Percentiles rank a stretch among this genome's conserved stretches.
Conservation (phyloP, 2,888 invertebrate genomes). For the Scaptodrosophila latifasciaeformis region DNA sequence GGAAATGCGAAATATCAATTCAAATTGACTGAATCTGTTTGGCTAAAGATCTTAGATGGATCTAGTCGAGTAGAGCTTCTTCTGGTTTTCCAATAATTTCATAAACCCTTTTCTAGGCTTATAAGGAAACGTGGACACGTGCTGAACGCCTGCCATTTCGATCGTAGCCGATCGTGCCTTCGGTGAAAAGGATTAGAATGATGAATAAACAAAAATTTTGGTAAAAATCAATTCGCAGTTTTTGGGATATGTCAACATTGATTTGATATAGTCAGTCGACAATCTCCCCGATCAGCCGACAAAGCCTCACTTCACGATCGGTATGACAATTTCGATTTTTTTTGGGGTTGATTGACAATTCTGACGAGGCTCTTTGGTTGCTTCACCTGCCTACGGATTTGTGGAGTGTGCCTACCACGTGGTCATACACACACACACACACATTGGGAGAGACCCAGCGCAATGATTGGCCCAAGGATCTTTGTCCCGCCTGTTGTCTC, state of each 20-base stretch:
- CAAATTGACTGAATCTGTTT: too few relatives aligned
- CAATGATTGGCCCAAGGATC: not conserved
- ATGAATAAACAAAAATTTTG: not conserved
- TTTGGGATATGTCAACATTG: not conserved
- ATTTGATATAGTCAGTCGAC: not conserved
- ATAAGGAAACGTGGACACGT: not conserved
- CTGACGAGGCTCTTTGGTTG: not conserved
- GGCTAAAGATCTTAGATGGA: too few relatives aligned
- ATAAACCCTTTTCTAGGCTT: too few relatives aligned
- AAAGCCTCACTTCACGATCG: not conserved
- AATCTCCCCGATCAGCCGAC: not conserved
- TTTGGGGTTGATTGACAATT: constrained; percentile 3
- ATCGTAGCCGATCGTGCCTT: not conserved
- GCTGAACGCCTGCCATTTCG: not conserved
- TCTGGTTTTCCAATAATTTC: too few relatives aligned
- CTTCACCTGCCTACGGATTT: not conserved
- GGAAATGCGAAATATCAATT: too few relatives aligned
- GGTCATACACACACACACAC: not conserved
- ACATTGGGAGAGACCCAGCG: not conserved
- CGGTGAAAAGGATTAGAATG: not conserved
- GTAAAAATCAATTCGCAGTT: not conserved
- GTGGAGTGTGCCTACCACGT: constrained; percentile 1
- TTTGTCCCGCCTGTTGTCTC: not conserved
- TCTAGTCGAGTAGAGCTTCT: too few relatives aligned
- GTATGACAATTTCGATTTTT: not conserved